A percentile compares a stretch with the other conserved stretches of the same genome.
phyloP scores from a whole-genome alignment of 2,888 invertebrate genomes.

The Incurvaria masculella region DNA sequence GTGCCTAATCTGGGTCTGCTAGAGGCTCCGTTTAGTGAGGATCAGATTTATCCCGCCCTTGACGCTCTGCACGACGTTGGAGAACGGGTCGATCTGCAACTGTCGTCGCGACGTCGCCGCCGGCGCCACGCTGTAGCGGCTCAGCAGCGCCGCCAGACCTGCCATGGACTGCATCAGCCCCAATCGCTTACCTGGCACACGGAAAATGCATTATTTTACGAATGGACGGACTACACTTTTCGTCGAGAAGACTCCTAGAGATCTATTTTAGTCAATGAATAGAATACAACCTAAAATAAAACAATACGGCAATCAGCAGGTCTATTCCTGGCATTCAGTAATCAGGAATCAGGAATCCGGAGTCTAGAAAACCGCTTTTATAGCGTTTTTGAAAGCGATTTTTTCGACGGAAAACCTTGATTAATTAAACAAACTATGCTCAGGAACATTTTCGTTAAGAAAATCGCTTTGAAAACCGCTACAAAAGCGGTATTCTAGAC shows the following conservation, averaged over 20 bases:
- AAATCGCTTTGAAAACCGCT: too few relatives aligned
- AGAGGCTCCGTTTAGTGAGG: too few relatives aligned
- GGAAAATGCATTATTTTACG: not conserved
- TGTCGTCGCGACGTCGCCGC: constrained; percentile 21
- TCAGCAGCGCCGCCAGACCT: constrained; percentile 32
- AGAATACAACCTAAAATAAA: not conserved
- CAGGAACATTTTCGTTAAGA: too few relatives aligned
- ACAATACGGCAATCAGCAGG: not conserved
- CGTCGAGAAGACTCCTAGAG: not conserved
- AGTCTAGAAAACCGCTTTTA: too few relatives aligned
- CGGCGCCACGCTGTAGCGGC: constrained; percentile 25
- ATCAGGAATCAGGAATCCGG: too few relatives aligned
- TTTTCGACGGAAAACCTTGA: too few relatives aligned
- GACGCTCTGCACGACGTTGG: constrained; percentile 28
- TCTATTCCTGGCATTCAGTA: too few relatives aligned
- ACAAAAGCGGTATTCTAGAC: too few relatives aligned
- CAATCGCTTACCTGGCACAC: constrained; percentile 28
- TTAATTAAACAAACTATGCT: too few relatives aligned
- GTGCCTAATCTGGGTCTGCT: too few relatives aligned
- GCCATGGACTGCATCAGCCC: constrained; percentile 39
- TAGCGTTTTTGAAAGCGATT: too few relatives aligned
- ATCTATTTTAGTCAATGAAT: not conserved
- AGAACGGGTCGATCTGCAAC: constrained; percentile 25
- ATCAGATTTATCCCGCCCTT: constrained; percentile 28
- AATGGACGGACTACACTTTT: not conserved